Base-by-base conservation (phyloP, 2,797 vertebrate genomes). In the Cuculus canorus region DNA sequence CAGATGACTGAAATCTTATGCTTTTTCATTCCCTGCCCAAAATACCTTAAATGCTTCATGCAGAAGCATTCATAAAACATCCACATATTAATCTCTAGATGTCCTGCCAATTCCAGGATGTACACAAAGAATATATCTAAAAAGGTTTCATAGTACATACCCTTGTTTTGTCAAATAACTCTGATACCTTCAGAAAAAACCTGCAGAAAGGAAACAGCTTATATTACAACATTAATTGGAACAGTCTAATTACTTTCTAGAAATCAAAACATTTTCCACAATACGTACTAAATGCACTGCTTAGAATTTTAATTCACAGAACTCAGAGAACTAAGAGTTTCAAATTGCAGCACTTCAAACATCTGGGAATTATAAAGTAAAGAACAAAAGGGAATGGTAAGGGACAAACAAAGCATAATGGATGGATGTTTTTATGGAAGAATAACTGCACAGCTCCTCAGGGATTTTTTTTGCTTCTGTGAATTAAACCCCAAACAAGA, bases 161-260 rank as follows among this genome's bases (percentile, higher is more conserved):
- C 98, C 99, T 98, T 32, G 99, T 99, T 97, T 99, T 99, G 97
- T 99, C 99, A 97, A 99, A 99, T 89, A 99, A 98, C 96, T 99
- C 99, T 5, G 99, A 99, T 90, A 99, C 99, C 97, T 99, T 99
- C 95, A 99, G 97, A 98, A 99, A 99, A 98, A 99, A 99, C 97
- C 99, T 99, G 86, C 25, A 70, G 92, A 97, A 93, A 92, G 61
- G 66, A 96, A 97, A 96, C 65, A 78, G 23, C 11, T 96, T 72
- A 25, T 33, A 85, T 95, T 88, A 94, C 65, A 91, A 94, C 17
- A 50, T 64, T 43, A 89, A 91, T 90, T 87, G 68, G 17, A 95
- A 77, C 64, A 68, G 41, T n/a, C 35, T 52, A 27, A 50, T 59
- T 69, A 57, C 50, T 54, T 89, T 75, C 47, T 76, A 65, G 45